Evolutionary conservation across 2,888 invertebrate genomes (phyloP).

Genomic region (Catocala nupta): DNA sequence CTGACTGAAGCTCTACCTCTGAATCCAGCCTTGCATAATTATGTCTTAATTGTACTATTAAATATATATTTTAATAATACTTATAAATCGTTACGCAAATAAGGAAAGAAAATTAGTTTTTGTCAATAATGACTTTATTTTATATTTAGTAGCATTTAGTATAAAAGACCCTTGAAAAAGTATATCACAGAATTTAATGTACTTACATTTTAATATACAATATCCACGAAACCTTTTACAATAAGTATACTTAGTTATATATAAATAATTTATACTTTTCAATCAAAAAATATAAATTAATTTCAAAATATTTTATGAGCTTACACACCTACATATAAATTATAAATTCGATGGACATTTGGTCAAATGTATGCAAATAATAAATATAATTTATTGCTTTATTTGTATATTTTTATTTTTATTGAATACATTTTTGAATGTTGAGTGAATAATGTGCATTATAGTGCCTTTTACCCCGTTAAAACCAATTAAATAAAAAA

Average conservation of each 20-base stretch:
- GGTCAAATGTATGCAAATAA: slow-evolving; percentile 10
- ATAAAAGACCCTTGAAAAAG: slow-evolving; percentile 46
- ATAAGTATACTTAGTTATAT: slow-evolving; percentile 20
- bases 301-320: neutral
- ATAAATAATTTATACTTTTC: slow-evolving; percentile 3
- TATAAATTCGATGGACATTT: slow-evolving; percentile 40
- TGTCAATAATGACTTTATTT: slow-evolving; percentile 5
- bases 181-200: slow-evolving; percentile 57
- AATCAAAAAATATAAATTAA: neutral
- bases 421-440: neutral
- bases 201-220: slow-evolving; percentile 25
- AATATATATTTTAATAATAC: too few species aligned
- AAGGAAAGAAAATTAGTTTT: neutral
- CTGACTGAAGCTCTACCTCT: too few species aligned
- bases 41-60: too few species aligned
- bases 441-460: too few species aligned
- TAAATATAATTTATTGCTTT: neutral
- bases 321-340: slow-evolving; percentile 25
- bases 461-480: too few species aligned
- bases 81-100: too few species aligned
- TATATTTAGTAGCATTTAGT: slow-evolving; percentile 36
- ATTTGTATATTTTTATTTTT: neutral
- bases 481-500: too few species aligned
- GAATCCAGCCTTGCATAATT: too few species aligned
- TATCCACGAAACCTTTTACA: slow-evolving; percentile 20